Conservation (phyloP, 2,888 invertebrate species). For the Catotricha subobsoleta region DNA sequence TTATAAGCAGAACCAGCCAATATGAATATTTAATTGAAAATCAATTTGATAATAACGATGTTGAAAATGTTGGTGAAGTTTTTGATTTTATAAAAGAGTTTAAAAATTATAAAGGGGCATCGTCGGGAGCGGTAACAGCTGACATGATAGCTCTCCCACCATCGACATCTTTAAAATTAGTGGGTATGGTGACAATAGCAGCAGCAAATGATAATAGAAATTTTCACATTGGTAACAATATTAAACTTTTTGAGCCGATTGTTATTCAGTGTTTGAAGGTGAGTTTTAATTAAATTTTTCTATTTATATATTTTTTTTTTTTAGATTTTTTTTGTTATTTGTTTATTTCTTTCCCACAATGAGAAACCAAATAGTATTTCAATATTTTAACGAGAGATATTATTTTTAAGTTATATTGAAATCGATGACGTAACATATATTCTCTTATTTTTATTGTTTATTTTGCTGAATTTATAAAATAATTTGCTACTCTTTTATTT, state of each 20-base stretch:
- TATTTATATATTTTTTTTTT: not conserved
- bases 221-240: slow-evolving; percentile 3
- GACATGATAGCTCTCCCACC: not conserved
- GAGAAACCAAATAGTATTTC: no score
- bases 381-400: no score
- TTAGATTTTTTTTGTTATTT: not conserved
- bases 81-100: slow-evolving; percentile 7
- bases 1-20: slow-evolving; percentile 25
- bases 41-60: not conserved
- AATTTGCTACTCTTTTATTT: no score
- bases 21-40: slow-evolving; percentile 16
- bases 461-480: no score
- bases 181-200: not conserved
- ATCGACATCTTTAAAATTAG: no score
- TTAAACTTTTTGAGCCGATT: slow-evolving; percentile 81
- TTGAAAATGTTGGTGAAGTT: slow-evolving; percentile 4
- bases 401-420: no score
- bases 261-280: slow-evolving; percentile 85
- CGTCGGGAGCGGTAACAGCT: not conserved
- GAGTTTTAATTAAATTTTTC: slow-evolving; percentile 12
- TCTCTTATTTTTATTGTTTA: no score
- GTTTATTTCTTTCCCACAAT: not conserved
- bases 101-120: slow-evolving; percentile 6
- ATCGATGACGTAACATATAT: no score
- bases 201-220: slow-evolving; percentile 3